A percentile compares a stretch with the other conserved stretches of the same genome.
These are phyloP conservation scores for Trichechus manatus DNA, from an alignment of 2,113 vertebrate genomes.

Conservation along the genomic window DNA sequence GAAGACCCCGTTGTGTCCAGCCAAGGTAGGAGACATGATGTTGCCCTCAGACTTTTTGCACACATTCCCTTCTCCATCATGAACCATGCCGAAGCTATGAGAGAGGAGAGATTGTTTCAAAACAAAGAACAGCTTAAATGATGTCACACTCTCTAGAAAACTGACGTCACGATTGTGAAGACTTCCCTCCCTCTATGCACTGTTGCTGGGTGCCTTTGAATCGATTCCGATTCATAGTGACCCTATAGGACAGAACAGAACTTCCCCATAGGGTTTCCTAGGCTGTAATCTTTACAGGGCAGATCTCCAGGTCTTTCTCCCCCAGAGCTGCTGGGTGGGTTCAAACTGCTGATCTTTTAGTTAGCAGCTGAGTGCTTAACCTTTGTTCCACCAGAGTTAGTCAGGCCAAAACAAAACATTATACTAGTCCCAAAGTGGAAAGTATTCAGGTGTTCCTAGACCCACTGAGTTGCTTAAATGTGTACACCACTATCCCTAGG, in stretches of 20 bases:
- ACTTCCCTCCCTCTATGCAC: accelerated
- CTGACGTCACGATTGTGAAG: accelerated
- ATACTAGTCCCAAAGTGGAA: accelerated
- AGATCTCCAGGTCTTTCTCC: too few relatives aligned
- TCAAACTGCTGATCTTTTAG: too few relatives aligned
- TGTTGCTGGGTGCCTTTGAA: too few relatives aligned
- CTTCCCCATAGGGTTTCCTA: too few relatives aligned
- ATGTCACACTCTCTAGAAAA: accelerated
- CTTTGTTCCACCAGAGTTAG: too few relatives aligned
- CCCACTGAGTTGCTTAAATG: neutral
- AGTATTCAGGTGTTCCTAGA: accelerated
- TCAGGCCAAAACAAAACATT: neutral
- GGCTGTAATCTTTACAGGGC: too few relatives aligned
- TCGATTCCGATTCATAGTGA: too few relatives aligned
- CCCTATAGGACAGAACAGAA: too few relatives aligned
- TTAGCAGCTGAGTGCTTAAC: too few relatives aligned
- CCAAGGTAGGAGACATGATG: conserved; percentile 95
- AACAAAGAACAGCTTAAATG: too few relatives aligned
- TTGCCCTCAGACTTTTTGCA: conserved; percentile 95
- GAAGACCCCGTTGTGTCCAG: conserved; percentile 94
- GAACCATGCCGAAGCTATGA: conserved; percentile 94
- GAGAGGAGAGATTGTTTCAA: neutral
- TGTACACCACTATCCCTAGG: too few relatives aligned
- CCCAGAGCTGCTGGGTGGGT: too few relatives aligned
- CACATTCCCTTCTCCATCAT: conserved; percentile 94